These are phyloP conservation scores for Sthenelais limicola DNA, from an alignment of 2,888 invertebrate species.

Conservation along the genomic window DNA sequence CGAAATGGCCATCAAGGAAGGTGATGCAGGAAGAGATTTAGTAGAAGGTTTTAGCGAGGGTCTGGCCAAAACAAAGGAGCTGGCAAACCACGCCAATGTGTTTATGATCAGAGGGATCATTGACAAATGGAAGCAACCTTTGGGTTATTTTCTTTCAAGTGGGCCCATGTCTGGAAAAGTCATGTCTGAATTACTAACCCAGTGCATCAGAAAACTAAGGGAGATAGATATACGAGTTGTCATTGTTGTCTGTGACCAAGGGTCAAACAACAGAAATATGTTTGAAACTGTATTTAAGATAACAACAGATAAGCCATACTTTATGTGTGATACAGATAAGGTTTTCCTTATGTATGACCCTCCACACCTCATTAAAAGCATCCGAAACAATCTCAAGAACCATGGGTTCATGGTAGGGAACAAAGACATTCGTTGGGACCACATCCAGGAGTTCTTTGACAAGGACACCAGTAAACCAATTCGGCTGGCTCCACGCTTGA, in stretches of 20 bases:
- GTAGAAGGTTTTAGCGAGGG: too few relatives aligned
- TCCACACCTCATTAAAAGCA: slow-evolving; percentile 43
- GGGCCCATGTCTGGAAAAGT: too few relatives aligned
- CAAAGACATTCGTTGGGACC: slow-evolving; percentile 19
- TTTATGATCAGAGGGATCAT: too few relatives aligned
- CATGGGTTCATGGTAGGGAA: slow-evolving; percentile 13
- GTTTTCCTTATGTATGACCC: slow-evolving; percentile 43
- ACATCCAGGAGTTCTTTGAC: slow-evolving; percentile 30
- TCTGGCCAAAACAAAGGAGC: too few relatives aligned
- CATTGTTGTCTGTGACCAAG: slow-evolving; percentile 44
- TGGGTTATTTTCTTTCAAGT: too few relatives aligned
- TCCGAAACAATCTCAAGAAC: slow-evolving; percentile 41
- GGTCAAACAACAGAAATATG: slow-evolving; percentile 35
- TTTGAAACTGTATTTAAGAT: slow-evolving; percentile 27
- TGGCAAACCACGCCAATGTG: too few relatives aligned
- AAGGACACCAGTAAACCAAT: slow-evolving; percentile 2
- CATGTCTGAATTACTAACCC: too few relatives aligned
- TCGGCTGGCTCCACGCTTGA: slow-evolving; percentile 23
- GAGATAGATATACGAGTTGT: slow-evolving; percentile 17
- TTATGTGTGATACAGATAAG: slow-evolving; percentile 10
- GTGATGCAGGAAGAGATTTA: too few relatives aligned
- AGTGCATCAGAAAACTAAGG: too few relatives aligned
- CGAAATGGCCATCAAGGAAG: too few relatives aligned
- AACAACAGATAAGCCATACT: slow-evolving; percentile 28
- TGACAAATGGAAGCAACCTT: too few relatives aligned